Base-by-base conservation (phyloP, 2,113 vertebrate genomes). In the Myiozetetes cayanensis region DNA sequence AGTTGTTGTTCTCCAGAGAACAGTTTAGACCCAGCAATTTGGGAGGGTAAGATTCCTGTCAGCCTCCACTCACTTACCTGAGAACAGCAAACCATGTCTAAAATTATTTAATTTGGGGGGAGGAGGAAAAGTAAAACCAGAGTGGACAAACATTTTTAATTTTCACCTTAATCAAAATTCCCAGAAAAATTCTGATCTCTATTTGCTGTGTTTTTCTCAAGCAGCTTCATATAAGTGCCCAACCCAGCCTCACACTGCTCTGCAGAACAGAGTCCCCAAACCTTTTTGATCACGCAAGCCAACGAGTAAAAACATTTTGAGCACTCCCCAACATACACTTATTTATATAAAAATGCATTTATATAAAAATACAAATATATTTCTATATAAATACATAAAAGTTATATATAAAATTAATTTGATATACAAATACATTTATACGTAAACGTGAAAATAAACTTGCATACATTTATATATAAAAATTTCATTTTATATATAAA, bases 261-360 rank as follows among this genome's bases (percentile, higher is more conserved):
- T 74, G 10, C 0, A 44, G 25, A n/a, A 82, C 27, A 46, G 25
- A 52, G 50, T 25, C 43, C 43, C 43, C 2, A 56, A 62, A 46
- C 3, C 2, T 28, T 70, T 39, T 13, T 28, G n/a, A 41, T 15
- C 2, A 0, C 14, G 12, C 14, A 46, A 50, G 6, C 5, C 35
- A 14, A 35, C 1, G 15, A 62, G 31, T 8, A 49, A 63, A 81
- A 78, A 10, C 1, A 16, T 14, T 18, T 11, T 62, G 59, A 85
- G 50, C 4, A 5, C 2, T 12, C 33, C 41, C 31, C 3, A 4
- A 12, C 2, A 21, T 8, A 20, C 3, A 50, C 9, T 19, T 66
- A n/a, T 66, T 9, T 61, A 46, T 52, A 52, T 28, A 52, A 52
- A 52, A 55, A 33, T 33, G 53, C 53, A 55, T 55, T 31, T 21